Evolutionary conservation across 2,113 vertebrate species (phyloP), one percentile per base, ranked within the genome.

Genomic region (Vidua macroura): DNA sequence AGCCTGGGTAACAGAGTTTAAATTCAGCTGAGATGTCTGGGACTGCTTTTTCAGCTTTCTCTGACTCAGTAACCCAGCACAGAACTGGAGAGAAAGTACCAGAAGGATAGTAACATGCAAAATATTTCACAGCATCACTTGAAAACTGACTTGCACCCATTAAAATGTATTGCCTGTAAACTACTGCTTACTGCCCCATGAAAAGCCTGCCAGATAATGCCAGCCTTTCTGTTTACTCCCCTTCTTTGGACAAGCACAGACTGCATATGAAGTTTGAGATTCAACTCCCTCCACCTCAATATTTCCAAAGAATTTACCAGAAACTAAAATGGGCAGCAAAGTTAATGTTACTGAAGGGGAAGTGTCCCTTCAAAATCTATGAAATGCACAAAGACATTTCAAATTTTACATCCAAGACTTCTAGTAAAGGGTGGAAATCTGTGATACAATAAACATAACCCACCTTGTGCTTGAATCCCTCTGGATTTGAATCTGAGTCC

Each of bases 11-110:
- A 43, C 24, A 83, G 75, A 67, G 31, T 83, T 92, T 91, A 92
- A 94, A 91, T 91, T 25, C 95, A 72, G 76, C 31, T 93, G 52
- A 43, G 39, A 63, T 51, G 52, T 31, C 55, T 86, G 56, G 64
- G 16, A 75, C 83, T 78, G 73, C 76, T 90, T 93, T 93, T 83
- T 55, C 24, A 44, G 81, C 83, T 89, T 88, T 68, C 58, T 82
- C 69, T 64, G 59, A 62, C 74, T 85, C 62, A 52, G 58, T 92
- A 93, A 39, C 35, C 35, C 52, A 86, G 43, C 55, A 74, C 19
- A 69, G 16, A 28, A 37, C 69, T 56, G 70, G 41, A 76, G 28
- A 70, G 17, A 70, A 69, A 78, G 30, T 64, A 63, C 48, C 39
- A 88, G 52, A 62, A 73, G 48, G 19, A 39, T 52, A 46, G 43